Evolutionary conservation across 2,113 vertebrate species (phyloP), one percentile per base, ranked within the genome.

Genomic region (Spermophilus dauricus): DNA sequence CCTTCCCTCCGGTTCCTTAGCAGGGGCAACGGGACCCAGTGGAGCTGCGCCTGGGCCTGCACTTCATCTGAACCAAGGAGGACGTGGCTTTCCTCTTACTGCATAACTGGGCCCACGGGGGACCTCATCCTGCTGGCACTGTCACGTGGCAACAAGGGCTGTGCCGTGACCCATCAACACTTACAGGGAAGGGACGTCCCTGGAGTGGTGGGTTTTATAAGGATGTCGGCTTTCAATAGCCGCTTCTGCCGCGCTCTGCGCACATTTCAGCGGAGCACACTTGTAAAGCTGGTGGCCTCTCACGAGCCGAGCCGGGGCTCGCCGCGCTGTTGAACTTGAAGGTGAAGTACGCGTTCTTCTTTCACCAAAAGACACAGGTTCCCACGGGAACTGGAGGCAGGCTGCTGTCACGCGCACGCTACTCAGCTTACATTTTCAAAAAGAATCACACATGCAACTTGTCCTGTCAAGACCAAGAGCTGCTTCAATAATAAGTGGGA

Each of bases 251-350:
- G 48, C 48, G 16, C 0, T 6, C 28, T 14, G 42, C 16, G 32
- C 8, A 1, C 1, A 8, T 51, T 63, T 8, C 2, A 3, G 0
- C 42, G 32, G 83, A 51, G 0, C 5, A 0, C 0, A 4, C 39
- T 24, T 9, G 48, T 24, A 51, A 32, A 5, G 77, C 0, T 4
- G 26, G 63, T 1, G n/a, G 26, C 1, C 2, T 3, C 86, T 91
- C 20, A 1, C 0, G 42, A 58, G 2, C 53, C 9, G 5, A n/a
- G 76, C 22, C 24, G 8, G 16, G 26, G 6, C 34, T 42, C 24
- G 13, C 72, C 28, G 73, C 45, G 67, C 87, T 24, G 4, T 8
- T 58, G 95, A 61, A 76, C 61, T 14, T 30, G 34, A 78, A 73
- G 87, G 34, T 51, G 80, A 86, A 42, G 75, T 22, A 11, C 0